Evolutionary conservation across 1,140 invertebrate species (phyloP).

Genomic region (Drosophila auraria): DNA sequence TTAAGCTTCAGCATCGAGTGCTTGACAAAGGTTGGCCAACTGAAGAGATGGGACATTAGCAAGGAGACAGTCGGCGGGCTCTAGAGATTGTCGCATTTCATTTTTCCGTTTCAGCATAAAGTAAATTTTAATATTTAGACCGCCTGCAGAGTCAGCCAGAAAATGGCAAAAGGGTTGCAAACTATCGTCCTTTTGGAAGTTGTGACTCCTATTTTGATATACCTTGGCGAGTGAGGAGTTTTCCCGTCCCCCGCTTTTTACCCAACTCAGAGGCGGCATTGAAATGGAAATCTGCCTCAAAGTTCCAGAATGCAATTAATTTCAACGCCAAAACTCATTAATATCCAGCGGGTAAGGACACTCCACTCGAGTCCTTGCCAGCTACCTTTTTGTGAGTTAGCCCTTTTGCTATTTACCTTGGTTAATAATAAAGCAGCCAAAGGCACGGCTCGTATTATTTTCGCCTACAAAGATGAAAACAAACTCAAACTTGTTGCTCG

Average conservation of each 20-base stretch:
- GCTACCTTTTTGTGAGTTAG: constrained; percentile 65
- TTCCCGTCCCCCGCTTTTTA: neutral
- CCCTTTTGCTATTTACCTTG: constrained; percentile 78
- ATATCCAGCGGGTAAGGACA: constrained; percentile 61
- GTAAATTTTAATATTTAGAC: constrained; percentile 66
- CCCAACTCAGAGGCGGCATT: constrained; percentile 33
- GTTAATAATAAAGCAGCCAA: constrained; percentile 81
- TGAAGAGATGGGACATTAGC: constrained; percentile 1
- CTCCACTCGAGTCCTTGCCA: constrained; percentile 43
- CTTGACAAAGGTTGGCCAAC: constrained; percentile 38
- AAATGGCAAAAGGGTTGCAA: constrained; percentile 58
- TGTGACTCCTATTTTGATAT: constrained; percentile 58
- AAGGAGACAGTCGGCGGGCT: constrained; percentile 15
- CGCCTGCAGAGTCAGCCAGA: constrained; percentile 69
- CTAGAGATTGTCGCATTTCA: constrained; percentile 53
- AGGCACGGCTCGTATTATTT: constrained; percentile 70
- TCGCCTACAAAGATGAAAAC: constrained; percentile 77
- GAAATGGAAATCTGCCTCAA: constrained; percentile 64
- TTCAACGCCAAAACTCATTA: constrained; percentile 83
- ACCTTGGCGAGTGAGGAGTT: constrained; percentile 27
- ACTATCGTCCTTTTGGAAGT: constrained; percentile 50
- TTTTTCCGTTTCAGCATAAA: constrained; percentile 63
- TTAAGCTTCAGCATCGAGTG: constrained; percentile 21
- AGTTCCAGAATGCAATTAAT: constrained; percentile 80
- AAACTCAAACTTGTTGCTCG: constrained; percentile 76